These are phyloP conservation scores for Myotis findleyi DNA, from an alignment of 2,797 vertebrate species.

Conservation along the genomic window DNA sequence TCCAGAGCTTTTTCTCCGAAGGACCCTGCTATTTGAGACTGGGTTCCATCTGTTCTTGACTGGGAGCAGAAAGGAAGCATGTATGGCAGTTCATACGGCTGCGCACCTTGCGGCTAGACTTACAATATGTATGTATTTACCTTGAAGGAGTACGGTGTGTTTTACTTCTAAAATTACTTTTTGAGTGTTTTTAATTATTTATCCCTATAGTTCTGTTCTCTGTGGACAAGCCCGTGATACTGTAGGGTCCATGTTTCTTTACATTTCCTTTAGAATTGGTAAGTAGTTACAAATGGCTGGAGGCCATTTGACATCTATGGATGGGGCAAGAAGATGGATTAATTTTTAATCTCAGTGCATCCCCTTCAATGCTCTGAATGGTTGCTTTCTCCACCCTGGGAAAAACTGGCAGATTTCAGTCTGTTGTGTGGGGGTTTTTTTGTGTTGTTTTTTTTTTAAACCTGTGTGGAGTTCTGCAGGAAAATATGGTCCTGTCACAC, in stretches of 20 bases:
- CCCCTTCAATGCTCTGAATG: neutral
- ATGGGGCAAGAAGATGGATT: neutral
- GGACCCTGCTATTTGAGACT: constrained; percentile 37
- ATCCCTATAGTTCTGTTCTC: neutral
- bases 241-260: neutral
- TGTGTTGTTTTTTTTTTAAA: too few relatives aligned
- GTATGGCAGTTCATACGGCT: neutral
- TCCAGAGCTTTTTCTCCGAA: neutral
- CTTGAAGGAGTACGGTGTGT: neutral
- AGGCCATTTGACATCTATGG: neutral
- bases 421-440: neutral
- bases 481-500: neutral
- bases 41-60: neutral
- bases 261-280: neutral
- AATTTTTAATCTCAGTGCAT: neutral
- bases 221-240: neutral
- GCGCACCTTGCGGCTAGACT: neutral
- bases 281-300: neutral
- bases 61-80: neutral
- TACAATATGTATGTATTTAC: neutral
- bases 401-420: neutral
- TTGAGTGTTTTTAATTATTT: constrained; percentile 6
- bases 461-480: neutral
- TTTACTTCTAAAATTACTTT: constrained; percentile 47
- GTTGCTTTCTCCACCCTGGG: neutral